phyloP scores from a whole-genome alignment of 2,797 vertebrate genomes.

The Notolabrus celidotus region DNA sequence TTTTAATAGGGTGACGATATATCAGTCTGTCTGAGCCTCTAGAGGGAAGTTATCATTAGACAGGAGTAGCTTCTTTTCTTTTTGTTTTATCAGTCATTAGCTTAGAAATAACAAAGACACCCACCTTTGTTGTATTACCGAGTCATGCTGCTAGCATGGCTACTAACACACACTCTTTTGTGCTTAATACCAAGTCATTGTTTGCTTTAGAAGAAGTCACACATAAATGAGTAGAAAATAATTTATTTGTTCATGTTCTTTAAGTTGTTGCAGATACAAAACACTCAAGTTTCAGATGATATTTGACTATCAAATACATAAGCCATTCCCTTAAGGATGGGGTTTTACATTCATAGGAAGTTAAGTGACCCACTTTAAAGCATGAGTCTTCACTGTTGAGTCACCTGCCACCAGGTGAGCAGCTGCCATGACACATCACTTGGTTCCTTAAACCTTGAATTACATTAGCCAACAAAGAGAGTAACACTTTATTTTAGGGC shows the following conservation, averaged over 20 bases:
- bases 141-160: not conserved
- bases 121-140: too few species aligned
- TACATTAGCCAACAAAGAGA: slow-evolving; percentile 2
- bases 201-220: not conserved
- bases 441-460: slow-evolving; percentile 24
- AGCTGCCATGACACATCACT: slow-evolving; percentile 61
- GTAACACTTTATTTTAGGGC: not conserved
- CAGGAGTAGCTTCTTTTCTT: too few species aligned
- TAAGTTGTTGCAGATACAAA: slow-evolving; percentile 53
- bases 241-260: slow-evolving; percentile 66
- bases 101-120: too few species aligned
- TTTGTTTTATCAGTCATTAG: too few species aligned
- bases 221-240: slow-evolving; percentile 54
- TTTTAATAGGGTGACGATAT: too few species aligned
- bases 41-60: too few species aligned
- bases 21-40: too few species aligned
- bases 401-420: slow-evolving; percentile 49
- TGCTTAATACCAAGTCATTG: not conserved
- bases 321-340: slow-evolving; percentile 9
- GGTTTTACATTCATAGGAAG: slow-evolving; percentile 50
- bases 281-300: slow-evolving; percentile 31
- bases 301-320: slow-evolving; percentile 72
- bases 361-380: slow-evolving; percentile 28
- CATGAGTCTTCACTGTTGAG: slow-evolving; percentile 12
- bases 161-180: not conserved